These are phyloP conservation scores for Drosophila cognata DNA, from an alignment of 2,888 invertebrate genomes.

Conservation along the genomic window DNA sequence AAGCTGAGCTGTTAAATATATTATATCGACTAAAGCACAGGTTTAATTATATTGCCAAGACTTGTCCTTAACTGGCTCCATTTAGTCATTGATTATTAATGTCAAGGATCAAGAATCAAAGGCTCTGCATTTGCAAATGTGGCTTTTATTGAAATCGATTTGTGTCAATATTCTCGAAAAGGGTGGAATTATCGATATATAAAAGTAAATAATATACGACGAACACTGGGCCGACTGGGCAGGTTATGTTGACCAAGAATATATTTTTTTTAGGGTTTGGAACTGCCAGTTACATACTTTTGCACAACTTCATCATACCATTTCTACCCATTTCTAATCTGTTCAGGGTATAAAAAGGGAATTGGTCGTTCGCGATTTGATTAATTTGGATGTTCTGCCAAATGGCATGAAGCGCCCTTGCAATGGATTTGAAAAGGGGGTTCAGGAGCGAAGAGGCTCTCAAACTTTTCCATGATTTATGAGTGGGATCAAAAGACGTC, in stretches of 20 bases:
- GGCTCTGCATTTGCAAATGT: too few relatives aligned
- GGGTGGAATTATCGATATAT: background rate
- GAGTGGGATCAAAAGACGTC: conserved; percentile 7
- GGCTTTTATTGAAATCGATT: too few relatives aligned
- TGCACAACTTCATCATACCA: background rate
- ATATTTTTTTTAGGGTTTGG: too few relatives aligned
- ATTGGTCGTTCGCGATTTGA: conserved; percentile 10
- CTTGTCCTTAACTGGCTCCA: background rate
- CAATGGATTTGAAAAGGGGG: background rate
- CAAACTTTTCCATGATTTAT: conserved; percentile 17
- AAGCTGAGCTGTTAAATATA: too few relatives aligned
- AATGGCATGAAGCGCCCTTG: background rate
- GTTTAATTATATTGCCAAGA: too few relatives aligned
- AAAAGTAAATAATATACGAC: background rate
- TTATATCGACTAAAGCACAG: background rate
- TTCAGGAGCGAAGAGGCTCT: background rate
- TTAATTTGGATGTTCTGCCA: conserved; percentile 10
- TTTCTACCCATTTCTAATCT: background rate
- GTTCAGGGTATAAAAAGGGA: background rate
- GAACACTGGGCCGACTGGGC: background rate
- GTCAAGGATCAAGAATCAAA: background rate
- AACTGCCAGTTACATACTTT: background rate
- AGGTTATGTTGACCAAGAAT: background rate
- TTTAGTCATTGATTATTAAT: background rate
- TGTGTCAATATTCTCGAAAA: too few relatives aligned